Evolutionary conservation across 2,797 vertebrate species (phyloP).

Genomic region (Microchirus variegatus): DNA sequence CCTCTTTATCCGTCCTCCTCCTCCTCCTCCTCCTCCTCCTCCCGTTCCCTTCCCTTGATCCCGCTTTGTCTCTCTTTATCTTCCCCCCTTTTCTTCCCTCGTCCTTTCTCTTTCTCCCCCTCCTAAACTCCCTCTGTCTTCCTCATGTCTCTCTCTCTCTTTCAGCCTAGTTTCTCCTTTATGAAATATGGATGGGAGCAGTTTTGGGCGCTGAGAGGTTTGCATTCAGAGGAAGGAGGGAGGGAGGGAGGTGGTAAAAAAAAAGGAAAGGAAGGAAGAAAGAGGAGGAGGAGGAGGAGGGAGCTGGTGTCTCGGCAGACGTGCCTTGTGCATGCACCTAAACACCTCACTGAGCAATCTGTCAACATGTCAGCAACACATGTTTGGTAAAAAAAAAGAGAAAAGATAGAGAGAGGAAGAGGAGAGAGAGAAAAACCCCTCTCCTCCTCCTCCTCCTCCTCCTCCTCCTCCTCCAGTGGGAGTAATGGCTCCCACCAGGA

Average conservation of each 20-base stretch:
- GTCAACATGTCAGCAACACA: constrained; percentile 99
- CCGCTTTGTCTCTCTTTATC: constrained; percentile 76
- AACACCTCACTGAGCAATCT: constrained; percentile 98
- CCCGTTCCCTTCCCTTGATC: constrained; percentile 74
- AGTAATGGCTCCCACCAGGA: constrained; percentile 90
- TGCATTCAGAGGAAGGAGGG: constrained; percentile 82
- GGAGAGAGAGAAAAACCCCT: constrained; percentile 53
- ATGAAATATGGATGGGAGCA: constrained; percentile 99
- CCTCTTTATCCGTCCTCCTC: constrained; percentile 75
- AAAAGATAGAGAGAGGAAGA: constrained; percentile 45
- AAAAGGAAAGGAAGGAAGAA: constrained; percentile 7
- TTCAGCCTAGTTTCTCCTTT: constrained; percentile 90
- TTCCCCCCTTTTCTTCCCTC: constrained; percentile 31
- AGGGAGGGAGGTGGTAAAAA: constrained; percentile 59
- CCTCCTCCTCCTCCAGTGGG: constrained; percentile 79
- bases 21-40: constrained; percentile 65
- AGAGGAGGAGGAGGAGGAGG: neutral
- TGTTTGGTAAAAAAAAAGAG: constrained; percentile 84
- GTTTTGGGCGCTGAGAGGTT: constrained; percentile 96
- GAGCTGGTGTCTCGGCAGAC: constrained; percentile 90
- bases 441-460: too few species aligned
- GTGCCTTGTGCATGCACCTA: constrained; percentile 97
- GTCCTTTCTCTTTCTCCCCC: constrained; percentile 56
- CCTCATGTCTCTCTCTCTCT: constrained; percentile 60
- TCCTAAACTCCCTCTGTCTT: constrained; percentile 48